Base-by-base conservation (phyloP, 2,888 invertebrate species). In the Hirtodrosophila trivittata region DNA sequence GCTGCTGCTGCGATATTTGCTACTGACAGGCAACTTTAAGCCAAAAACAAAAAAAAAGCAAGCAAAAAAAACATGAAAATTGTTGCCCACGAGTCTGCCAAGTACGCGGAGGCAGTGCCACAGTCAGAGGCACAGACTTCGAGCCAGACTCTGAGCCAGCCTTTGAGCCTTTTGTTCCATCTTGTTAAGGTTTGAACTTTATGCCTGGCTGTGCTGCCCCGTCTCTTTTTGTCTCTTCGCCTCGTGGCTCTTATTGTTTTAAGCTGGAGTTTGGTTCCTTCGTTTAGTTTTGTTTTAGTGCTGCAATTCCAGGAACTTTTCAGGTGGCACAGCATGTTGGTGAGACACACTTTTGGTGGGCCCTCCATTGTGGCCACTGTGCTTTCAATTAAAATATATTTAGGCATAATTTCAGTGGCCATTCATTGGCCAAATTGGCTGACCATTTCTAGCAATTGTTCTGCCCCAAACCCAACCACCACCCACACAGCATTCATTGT, bases 21-120 rank as follows among this genome's bases (percentile, higher is more conserved):
- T 78, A 78, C 82, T 65, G 80, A 76, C 83, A 76, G 75, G 30
- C 62, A 56, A 63, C 56, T 54, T 51, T 38, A 18, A 49, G 51
- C 54, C 28, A 41, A 32, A 39, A 37, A 49, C 14, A 35, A 18
- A 39, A 37, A 49, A 14, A 35, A 18, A 21, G 12, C n/a, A 13
- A 35, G n/a, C n/a, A 49, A 16, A 33, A 45, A 26, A 25, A 77
- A 86, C 87, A 84, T 78, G 85, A 85, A 84, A 86, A 84, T 85
- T 84, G 87, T 84, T 86, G 84, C 84, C 84, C 87, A 86, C 87
- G 85, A 84, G 87, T 86, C 84, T 84, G 87, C 73, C 78, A 69
- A 76, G 76, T 77, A 84, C 77, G 66, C 68, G 55, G 33, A 25
- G 42, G 58, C 42, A 52, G 65, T 62, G 67, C 51, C 33, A 30